These are phyloP conservation scores for Melanostigma gelatinosum DNA, from an alignment of 2,113 vertebrate species.

Conservation along the genomic window DNA sequence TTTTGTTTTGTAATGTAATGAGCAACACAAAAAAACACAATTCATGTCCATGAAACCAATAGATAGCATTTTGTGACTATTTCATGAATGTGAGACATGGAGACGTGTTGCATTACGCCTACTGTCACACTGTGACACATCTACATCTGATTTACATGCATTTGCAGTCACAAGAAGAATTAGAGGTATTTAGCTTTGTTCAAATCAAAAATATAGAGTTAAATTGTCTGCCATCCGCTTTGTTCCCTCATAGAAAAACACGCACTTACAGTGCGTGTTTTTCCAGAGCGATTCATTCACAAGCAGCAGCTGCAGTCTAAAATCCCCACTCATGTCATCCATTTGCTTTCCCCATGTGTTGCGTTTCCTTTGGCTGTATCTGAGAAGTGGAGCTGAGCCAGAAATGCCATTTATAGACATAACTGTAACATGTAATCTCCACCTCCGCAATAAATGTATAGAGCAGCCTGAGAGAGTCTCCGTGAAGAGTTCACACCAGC, in stretches of 20 bases:
- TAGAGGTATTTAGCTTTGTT: not conserved
- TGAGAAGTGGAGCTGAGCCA: conserved; percentile 1
- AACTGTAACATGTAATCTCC: not conserved
- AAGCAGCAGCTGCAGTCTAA: conserved; percentile 15
- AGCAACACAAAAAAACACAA: not conserved
- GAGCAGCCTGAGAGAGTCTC: conserved; percentile 26
- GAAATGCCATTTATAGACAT: not conserved
- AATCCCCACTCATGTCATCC: not conserved
- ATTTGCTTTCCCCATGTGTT: not conserved
- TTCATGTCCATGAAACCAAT: not conserved
- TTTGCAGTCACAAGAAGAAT: not conserved
- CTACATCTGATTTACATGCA: not conserved
- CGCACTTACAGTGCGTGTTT: not conserved
- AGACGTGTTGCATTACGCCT: no score
- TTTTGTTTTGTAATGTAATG: not conserved
- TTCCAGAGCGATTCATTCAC: conserved; percentile 6
- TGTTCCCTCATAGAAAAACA: conserved; percentile 1
- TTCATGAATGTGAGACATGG: no score
- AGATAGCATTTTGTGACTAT: no score
- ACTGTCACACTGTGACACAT: not conserved
- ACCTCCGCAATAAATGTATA: not conserved
- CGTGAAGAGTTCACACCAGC: conserved; percentile 54
- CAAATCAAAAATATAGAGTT: not conserved
- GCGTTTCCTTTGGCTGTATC: not conserved
- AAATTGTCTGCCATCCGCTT: not conserved